phyloP scores from a whole-genome alignment of 30 jellyfish, hydroid and myxozoan genomes.

The Hydra vulgaris region DNA sequence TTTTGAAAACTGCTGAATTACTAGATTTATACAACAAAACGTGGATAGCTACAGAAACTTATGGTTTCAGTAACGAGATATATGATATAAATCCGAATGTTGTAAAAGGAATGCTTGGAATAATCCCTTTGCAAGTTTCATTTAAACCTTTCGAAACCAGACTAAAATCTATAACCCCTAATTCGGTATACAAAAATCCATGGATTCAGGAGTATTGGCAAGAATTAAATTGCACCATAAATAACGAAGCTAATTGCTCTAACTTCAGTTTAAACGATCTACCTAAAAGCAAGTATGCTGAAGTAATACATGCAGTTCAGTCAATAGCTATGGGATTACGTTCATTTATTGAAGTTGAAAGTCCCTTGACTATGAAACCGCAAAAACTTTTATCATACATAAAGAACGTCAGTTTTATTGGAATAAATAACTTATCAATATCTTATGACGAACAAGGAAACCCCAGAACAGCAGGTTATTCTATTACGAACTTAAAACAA shows the following conservation, averaged over 20 bases:
- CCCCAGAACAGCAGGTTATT: slow-evolving; percentile 91
- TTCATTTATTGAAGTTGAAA: not conserved
- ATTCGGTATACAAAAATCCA: slow-evolving; percentile 50
- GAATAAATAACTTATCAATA: slow-evolving; percentile 50
- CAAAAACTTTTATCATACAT: slow-evolving; percentile 31
- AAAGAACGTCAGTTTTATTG: slow-evolving; percentile 52
- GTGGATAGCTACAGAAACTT: slow-evolving; percentile 96
- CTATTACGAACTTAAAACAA: slow-evolving; percentile 64
- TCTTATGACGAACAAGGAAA: slow-evolving; percentile 60
- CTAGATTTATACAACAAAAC: slow-evolving; percentile 45
- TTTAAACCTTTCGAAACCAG: slow-evolving; percentile 51
- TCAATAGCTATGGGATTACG: slow-evolving; percentile 81
- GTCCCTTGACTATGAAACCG: slow-evolving; percentile 15
- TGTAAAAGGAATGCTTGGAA: slow-evolving; percentile 84
- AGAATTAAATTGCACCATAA: slow-evolving; percentile 20
- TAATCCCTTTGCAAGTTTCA: slow-evolving; percentile 53
- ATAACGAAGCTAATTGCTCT: not conserved
- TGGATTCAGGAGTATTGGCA: slow-evolving; percentile 82
- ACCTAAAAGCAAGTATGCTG: slow-evolving; percentile 65
- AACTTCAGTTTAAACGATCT: slow-evolving; percentile 13
- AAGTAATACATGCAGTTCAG: slow-evolving; percentile 87
- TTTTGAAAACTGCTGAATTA: slow-evolving; percentile 60
- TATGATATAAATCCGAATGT: slow-evolving; percentile 46
- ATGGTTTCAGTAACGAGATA: slow-evolving; percentile 56
- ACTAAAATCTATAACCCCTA: slow-evolving; percentile 42